These are phyloP conservation scores for Perca fluviatilis DNA, from an alignment of 2,113 vertebrate species.

Conservation along the genomic window DNA sequence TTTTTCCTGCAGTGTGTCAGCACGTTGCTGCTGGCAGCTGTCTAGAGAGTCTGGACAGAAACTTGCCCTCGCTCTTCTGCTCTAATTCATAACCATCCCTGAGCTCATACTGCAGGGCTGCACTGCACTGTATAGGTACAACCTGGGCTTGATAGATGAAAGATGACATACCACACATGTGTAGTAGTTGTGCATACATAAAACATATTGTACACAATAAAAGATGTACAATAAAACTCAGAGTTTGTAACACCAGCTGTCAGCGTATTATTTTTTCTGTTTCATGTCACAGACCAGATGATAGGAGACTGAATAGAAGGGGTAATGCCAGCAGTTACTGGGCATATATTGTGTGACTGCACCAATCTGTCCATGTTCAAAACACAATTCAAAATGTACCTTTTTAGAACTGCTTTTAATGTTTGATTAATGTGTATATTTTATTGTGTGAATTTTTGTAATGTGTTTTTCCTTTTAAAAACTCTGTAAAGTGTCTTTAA, in stretches of 20 bases:
- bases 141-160: constrained; percentile 46
- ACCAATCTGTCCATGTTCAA: too few relatives aligned
- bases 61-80: constrained; percentile 69
- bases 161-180: constrained; percentile 38
- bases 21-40: constrained; percentile 49
- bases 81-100: constrained; percentile 69
- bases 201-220: constrained; percentile 27
- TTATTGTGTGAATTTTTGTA: too few relatives aligned
- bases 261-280: not conserved
- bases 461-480: too few relatives aligned
- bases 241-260: constrained; percentile 44
- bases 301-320: not conserved
- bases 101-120: constrained; percentile 48
- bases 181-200: not conserved
- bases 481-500: too few relatives aligned
- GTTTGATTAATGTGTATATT: too few relatives aligned
- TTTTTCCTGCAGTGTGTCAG: constrained; percentile 5
- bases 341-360: not conserved
- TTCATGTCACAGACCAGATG: constrained; percentile 6
- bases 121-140: constrained; percentile 36
- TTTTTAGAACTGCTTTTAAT: too few relatives aligned
- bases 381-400: too few relatives aligned
- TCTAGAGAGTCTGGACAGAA: constrained; percentile 49
- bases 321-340: not conserved
- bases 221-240: not conserved